Conservation (phyloP, 2,888 invertebrate species). For the Cephus rjabovi region DNA sequence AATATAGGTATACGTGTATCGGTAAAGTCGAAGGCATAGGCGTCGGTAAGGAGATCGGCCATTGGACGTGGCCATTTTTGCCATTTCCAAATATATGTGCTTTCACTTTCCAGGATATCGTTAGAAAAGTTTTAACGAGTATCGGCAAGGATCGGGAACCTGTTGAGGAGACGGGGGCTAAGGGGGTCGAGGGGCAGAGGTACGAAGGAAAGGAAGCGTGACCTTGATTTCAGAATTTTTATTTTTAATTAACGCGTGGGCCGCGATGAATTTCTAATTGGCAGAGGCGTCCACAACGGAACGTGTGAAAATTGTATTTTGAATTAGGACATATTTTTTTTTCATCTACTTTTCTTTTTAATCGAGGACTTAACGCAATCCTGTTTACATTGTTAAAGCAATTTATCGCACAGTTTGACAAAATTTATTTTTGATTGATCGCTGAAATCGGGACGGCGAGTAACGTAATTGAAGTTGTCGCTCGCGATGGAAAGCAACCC, state of each 20-base stretch:
- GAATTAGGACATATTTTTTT: too few relatives aligned
- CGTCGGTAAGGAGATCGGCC: slow-evolving; percentile 6
- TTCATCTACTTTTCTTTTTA: too few relatives aligned
- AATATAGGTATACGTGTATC: not conserved
- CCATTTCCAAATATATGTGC: slow-evolving; percentile 58
- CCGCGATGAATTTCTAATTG: too few relatives aligned
- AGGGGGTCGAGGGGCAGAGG: not conserved
- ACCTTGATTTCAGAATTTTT: not conserved
- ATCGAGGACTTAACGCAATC: too few relatives aligned
- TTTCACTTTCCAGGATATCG: slow-evolving; percentile 57
- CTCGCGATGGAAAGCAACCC: slow-evolving; percentile 43
- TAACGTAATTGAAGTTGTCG: slow-evolving; percentile 41
- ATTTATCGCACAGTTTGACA: too few relatives aligned
- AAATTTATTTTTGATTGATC: too few relatives aligned
- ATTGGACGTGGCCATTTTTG: slow-evolving; percentile 53
- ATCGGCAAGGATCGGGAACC: slow-evolving; percentile 15
- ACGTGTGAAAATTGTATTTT: too few relatives aligned
- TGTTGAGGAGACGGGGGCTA: slow-evolving; percentile 11
- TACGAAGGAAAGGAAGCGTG: not conserved
- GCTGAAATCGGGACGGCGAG: not conserved
- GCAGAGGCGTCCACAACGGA: too few relatives aligned
- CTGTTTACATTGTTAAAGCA: too few relatives aligned
- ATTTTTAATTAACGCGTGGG: too few relatives aligned
- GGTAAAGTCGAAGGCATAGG: slow-evolving; percentile 4
- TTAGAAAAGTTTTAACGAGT: slow-evolving; percentile 13